These are phyloP conservation scores for Eilema griseolum DNA, from an alignment of 2,888 invertebrate genomes.

Conservation along the genomic window DNA sequence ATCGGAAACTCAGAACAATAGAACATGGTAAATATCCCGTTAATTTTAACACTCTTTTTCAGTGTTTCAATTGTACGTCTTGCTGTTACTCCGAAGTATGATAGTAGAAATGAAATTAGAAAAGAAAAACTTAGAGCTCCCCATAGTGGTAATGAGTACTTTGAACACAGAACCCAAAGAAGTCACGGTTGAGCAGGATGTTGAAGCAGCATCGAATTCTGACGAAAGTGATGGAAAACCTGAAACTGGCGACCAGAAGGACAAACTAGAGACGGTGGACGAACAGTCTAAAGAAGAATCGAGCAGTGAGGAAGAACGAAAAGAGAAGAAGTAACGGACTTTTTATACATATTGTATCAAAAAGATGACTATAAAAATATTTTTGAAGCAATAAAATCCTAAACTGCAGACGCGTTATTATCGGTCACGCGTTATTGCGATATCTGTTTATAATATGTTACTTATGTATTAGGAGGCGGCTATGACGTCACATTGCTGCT, in stretches of 20 bases:
- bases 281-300: constrained; percentile 50
- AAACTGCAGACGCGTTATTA: no score
- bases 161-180: constrained; percentile 44
- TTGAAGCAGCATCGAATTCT: constrained; percentile 40
- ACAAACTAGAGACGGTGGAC: constrained; percentile 45
- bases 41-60: no score
- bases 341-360: background rate
- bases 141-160: constrained; percentile 53
- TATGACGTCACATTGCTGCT: no score
- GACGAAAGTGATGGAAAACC: constrained; percentile 28
- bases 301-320: constrained; percentile 24
- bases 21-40: no score
- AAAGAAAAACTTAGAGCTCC: constrained; percentile 46
- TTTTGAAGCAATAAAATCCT: no score
- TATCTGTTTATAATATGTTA: no score
- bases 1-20: no score
- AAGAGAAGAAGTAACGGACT: constrained; percentile 12
- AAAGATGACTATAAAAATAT: background rate
- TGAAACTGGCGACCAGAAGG: constrained; percentile 22
- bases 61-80: constrained; percentile 71
- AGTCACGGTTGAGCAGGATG: constrained; percentile 31
- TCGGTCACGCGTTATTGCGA: no score
- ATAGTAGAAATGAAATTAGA: constrained; percentile 66
- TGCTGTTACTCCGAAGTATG: constrained; percentile 68
- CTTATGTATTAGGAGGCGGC: no score